phyloP scores from a whole-genome alignment of 2,113 vertebrate species.

The Chionomys nivalis region DNA sequence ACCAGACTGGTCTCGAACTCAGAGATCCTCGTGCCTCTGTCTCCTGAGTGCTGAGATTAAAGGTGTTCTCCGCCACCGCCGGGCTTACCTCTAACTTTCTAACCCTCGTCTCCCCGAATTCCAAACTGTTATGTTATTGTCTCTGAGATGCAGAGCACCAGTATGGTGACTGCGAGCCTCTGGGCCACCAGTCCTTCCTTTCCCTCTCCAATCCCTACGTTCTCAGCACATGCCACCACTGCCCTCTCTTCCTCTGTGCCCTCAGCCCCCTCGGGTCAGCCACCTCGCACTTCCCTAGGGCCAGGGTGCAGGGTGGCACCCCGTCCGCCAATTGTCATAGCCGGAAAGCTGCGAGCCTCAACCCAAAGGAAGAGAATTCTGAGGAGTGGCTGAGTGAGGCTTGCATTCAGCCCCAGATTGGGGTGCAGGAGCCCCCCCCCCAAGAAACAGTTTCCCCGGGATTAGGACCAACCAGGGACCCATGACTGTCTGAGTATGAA shows the following conservation, averaged over 20 bases:
- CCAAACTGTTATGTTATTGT: background rate
- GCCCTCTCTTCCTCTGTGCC: conserved; percentile 70
- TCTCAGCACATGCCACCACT: background rate
- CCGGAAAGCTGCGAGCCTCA: conserved; percentile 68
- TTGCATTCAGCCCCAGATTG: background rate
- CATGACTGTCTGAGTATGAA: background rate
- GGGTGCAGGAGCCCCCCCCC: background rate
- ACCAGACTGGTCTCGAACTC: background rate
- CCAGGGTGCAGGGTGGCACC: conserved; percentile 78
- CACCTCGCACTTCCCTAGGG: conserved; percentile 74
- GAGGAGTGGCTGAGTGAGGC: background rate
- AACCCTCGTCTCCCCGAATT: accelerated
- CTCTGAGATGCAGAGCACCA: background rate
- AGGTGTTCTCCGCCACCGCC: background rate
- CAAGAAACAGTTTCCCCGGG: background rate
- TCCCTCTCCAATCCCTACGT: background rate
- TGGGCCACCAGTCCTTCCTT: background rate
- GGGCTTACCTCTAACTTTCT: background rate
- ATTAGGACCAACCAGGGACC: background rate
- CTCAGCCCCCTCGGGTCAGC: conserved; percentile 65
- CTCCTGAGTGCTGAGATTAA: background rate
- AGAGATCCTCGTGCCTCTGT: background rate
- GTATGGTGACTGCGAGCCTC: background rate
- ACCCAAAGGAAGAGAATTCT: conserved; percentile 26
- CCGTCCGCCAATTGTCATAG: conserved; percentile 76